Evolutionary conservation across 2,888 invertebrate species (phyloP), one percentile per base, ranked within the genome.

Genomic region (Melieria omissa): DNA sequence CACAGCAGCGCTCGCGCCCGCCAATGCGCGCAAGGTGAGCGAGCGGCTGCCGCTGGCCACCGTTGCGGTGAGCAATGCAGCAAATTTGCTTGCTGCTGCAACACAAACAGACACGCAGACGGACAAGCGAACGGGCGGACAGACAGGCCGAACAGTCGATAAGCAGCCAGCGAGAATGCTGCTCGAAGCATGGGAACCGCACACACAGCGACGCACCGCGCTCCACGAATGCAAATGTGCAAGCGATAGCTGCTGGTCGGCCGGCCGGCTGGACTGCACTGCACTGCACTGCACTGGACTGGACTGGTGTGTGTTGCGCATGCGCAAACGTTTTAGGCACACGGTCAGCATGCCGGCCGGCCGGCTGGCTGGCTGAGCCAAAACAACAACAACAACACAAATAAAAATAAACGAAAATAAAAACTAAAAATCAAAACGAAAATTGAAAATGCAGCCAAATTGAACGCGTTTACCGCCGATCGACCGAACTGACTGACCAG

Each of bases 291-390:
- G 29, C 14, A 9, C 54, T 55, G 29, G 16, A 7, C 29, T 8
- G n/a, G 54, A 44, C 47, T 29, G 46, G 44, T 62, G 52, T 69
- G 61, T 57, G 68, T 67, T 67, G 69, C 72, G 69, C 65, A 62
- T 70, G 73, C 70, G 73, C 41, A 67, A 69, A 57, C 44, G 47
- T 76, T 77, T 80, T 72, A 60, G 77, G 80, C 82, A 80, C 82
- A 82, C 79, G 81, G 81, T 80, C 82, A 82, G 78, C 75, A 80
- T 74, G 80, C 82, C 83, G 82, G 80, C 81, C 79, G 78, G 81
- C 79, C 60, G 78, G 49, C 69, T 57, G 57, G 49, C 49, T 49
- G 49, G 64, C 62, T 10, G 16, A 5, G 52, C 10, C 14, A 67
- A 10, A 64, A 70, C 54, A 70, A 64, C 54, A 72, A 66, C 47